Conservation (phyloP, 2,888 invertebrate species). For the Aromia moschata region DNA sequence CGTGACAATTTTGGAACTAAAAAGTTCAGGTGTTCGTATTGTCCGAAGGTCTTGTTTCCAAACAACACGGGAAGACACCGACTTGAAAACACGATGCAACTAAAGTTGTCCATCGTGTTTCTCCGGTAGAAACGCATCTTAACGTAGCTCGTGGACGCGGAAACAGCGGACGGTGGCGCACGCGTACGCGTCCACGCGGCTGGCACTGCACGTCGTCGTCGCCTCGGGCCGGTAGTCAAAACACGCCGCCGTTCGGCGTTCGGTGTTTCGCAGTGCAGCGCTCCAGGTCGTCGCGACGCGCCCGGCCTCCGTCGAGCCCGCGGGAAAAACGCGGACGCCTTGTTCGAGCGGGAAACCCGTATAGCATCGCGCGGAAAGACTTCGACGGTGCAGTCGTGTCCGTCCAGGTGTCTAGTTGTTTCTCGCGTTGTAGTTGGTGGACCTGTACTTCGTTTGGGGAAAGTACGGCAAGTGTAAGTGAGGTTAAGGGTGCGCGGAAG, state of each 20-base stretch:
- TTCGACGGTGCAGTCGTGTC: neutral
- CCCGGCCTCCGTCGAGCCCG: neutral
- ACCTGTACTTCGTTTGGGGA: neutral
- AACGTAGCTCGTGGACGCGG: too few relatives aligned
- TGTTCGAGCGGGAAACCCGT: neutral
- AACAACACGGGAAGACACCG: too few relatives aligned
- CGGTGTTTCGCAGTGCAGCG: conserved; percentile 7
- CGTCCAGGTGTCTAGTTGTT: neutral
- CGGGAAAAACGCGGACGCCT: neutral
- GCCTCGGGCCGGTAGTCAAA: conserved; percentile 22
- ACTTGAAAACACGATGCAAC: too few relatives aligned
- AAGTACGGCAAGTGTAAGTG: neutral
- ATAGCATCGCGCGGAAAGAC: neutral
- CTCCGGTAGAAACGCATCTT: too few relatives aligned
- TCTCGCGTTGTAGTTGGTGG: neutral
- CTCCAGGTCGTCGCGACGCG: conserved; percentile 10
- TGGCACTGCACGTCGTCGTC: conserved; percentile 10
- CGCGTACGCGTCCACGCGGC: neutral
- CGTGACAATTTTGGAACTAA: too few relatives aligned
- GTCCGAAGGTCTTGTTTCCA: too few relatives aligned
- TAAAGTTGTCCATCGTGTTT: too few relatives aligned
- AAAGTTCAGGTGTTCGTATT: too few relatives aligned
- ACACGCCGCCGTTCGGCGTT: conserved; percentile 7
- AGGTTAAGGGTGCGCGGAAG: neutral
- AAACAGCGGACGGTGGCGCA: neutral